These are phyloP conservation scores for Mactra quadrangularis DNA, from an alignment of 1,140 invertebrate species.

Conservation along the genomic window DNA sequence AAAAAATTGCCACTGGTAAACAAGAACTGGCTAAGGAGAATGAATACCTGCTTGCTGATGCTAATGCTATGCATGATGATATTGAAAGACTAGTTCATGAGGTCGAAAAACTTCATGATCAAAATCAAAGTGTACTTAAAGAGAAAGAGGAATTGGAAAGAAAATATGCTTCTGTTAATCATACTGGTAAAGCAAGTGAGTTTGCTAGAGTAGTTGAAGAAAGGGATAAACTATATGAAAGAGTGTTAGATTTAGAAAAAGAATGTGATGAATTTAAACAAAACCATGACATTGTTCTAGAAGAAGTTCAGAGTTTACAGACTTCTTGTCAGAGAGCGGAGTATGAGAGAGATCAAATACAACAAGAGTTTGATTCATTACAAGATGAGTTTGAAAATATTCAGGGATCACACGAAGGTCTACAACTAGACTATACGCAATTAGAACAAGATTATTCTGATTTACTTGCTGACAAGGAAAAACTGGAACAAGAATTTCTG, in stretches of 20 bases:
- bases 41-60: constrained; percentile 76
- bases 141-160: constrained; percentile 75
- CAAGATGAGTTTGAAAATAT: constrained; percentile 74
- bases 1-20: constrained; percentile 64
- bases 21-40: constrained; percentile 75
- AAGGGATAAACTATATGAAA: constrained; percentile 68
- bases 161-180: constrained; percentile 66
- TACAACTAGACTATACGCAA: constrained; percentile 77
- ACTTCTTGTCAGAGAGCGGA: constrained; percentile 63
- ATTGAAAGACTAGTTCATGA: constrained; percentile 77
- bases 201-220: constrained; percentile 76
- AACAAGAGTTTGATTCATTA: constrained; percentile 66
- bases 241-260: constrained; percentile 65
- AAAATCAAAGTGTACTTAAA: constrained; percentile 66
- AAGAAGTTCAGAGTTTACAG: constrained; percentile 79
- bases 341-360: constrained; percentile 70
- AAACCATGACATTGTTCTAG: constrained; percentile 76
- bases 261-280: constrained; percentile 69
- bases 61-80: constrained; percentile 78
- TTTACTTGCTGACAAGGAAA: constrained; percentile 76
- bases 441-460: constrained; percentile 77
- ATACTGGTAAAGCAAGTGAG: constrained; percentile 74
- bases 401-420: constrained; percentile 70
- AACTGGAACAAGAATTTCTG: constrained; percentile 74
- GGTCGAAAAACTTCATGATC: constrained; percentile 76